phyloP scores from a whole-genome alignment of 2,797 vertebrate genomes.

The Spinus olivaceus region DNA sequence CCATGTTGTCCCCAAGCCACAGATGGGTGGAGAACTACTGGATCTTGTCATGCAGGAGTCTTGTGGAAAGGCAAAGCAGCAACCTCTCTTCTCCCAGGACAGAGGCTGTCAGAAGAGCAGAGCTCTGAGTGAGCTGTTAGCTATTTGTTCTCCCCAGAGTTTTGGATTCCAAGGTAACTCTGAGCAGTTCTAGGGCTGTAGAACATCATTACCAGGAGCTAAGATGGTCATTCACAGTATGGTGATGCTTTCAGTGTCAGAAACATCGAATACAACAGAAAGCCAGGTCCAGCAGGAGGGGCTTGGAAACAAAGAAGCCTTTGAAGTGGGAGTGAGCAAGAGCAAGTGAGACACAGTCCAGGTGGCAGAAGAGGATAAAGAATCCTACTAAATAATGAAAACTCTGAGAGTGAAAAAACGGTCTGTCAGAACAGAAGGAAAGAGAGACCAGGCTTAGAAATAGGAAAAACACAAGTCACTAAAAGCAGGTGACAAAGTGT shows the following conservation, averaged over 20 bases:
- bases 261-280: not conserved
- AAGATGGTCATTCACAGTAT: not conserved
- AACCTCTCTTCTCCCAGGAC: not conserved
- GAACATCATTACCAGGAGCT: not conserved
- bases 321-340: not conserved
- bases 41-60: not conserved
- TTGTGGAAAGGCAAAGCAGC: not conserved
- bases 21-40: not conserved
- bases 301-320: not conserved
- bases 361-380: constrained; percentile 6
- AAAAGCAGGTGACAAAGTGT: not conserved
- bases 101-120: not conserved
- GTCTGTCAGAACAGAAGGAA: not conserved
- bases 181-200: not conserved
- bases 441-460: not conserved
- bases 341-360: not conserved
- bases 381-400: constrained; percentile 19
- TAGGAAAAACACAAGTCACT: not conserved
- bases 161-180: not conserved
- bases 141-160: not conserved
- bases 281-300: not conserved
- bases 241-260: not conserved
- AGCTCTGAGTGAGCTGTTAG: not conserved
- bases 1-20: not conserved
- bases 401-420: not conserved